phyloP scores from a whole-genome alignment of 2,113 vertebrate genomes.

The Gambusia holbrooki region DNA sequence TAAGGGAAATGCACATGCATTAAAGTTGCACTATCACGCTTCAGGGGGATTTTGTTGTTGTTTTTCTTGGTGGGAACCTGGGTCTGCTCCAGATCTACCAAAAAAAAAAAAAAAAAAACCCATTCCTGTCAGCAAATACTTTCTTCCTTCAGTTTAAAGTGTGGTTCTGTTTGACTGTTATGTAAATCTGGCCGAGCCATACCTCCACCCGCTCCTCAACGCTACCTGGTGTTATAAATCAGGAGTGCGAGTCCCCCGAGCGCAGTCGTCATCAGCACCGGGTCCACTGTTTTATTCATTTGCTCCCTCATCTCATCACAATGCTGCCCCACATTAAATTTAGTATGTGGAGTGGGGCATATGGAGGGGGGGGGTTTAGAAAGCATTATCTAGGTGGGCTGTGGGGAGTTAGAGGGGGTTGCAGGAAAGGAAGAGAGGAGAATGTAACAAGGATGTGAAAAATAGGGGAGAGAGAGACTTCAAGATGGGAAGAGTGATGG shows the following conservation, averaged over 20 bases:
- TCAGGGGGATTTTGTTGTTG: conserved; percentile 4
- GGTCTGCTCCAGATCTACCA: background rate
- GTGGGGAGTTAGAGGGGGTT: conserved; percentile 25
- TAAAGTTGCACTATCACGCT: conserved; percentile 25
- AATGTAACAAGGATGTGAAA: conserved; percentile 44
- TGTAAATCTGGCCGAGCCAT: conserved; percentile 40
- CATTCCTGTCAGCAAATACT: background rate
- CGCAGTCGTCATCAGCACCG: conserved; percentile 61
- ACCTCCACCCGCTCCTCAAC: conserved; percentile 60
- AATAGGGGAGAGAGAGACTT: conserved; percentile 10
- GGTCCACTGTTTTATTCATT: conserved; percentile 76
- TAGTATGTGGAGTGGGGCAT: conserved; percentile 27
- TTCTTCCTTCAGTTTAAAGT: conserved; percentile 16
- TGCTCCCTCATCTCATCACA: conserved; percentile 67
- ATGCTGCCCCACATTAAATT: conserved; percentile 61
- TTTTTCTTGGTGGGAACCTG: background rate
- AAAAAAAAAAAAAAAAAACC: background rate
- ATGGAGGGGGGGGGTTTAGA: conserved; percentile 35
- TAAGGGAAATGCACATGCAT: conserved; percentile 37
- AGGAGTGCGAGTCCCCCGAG: conserved; percentile 62
- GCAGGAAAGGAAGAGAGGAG: conserved; percentile 30
- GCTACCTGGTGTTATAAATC: conserved; percentile 68
- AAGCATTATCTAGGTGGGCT: conserved; percentile 68
- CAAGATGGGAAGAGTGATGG: conserved; percentile 1
- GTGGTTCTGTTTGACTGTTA: conserved; percentile 10